Percentiles rank a stretch among this genome's conserved stretches.
Evolutionary conservation across 2,888 invertebrate genomes (phyloP).

Genomic region (Yponomeuta malinellus): DNA sequence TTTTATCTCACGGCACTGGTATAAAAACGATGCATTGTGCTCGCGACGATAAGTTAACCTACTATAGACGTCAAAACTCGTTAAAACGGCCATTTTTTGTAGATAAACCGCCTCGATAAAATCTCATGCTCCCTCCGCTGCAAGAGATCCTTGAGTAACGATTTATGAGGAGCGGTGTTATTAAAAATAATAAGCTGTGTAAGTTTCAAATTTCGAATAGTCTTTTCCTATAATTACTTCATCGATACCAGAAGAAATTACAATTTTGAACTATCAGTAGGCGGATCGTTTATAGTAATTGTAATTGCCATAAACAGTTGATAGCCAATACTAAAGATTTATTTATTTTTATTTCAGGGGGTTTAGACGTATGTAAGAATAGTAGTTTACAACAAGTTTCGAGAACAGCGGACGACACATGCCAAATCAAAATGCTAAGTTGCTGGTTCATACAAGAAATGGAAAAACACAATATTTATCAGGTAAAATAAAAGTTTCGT

Average conservation of each 20-base stretch:
- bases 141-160: background rate
- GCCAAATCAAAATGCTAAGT: constrained; percentile 59
- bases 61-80: too few relatives aligned
- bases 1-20: too few relatives aligned
- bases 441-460: constrained; percentile 67
- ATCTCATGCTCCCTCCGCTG: too few relatives aligned
- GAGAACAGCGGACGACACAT: constrained; percentile 46
- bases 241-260: too few relatives aligned
- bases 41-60: too few relatives aligned
- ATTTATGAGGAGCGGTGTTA: background rate
- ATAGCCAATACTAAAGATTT: background rate
- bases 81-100: too few relatives aligned
- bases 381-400: constrained; percentile 38
- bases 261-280: too few relatives aligned
- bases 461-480: constrained; percentile 46
- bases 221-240: too few relatives aligned
- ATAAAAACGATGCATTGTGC: too few relatives aligned
- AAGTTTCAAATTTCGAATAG: background rate
- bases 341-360: constrained; percentile 35
- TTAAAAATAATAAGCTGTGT: background rate
- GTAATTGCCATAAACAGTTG: background rate
- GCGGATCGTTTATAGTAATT: too few relatives aligned
- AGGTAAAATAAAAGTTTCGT: constrained; percentile 29
- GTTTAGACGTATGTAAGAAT: constrained; percentile 51
- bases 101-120: too few relatives aligned